Percentiles rank a stretch among this genome's conserved stretches.
Evolutionary conservation across 2,888 invertebrate species (phyloP).

Genomic region (Euclidia mi): DNA sequence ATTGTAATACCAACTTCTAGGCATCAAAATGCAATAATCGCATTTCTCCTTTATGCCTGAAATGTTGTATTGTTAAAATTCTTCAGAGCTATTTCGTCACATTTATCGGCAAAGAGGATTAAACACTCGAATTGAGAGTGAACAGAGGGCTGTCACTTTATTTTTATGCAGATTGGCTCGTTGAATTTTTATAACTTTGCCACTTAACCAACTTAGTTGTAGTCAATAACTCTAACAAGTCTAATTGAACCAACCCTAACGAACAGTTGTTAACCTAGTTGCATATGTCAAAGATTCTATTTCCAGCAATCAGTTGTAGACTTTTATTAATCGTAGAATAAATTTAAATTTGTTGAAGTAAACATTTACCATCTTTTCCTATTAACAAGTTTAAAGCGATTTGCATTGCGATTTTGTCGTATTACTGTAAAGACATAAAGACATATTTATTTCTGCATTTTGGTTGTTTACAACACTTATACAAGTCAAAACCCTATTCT

Average conservation of each 20-base stretch:
- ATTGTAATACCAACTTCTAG: not conserved
- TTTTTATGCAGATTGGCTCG: constrained; percentile 77
- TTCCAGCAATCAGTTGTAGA: constrained; percentile 34
- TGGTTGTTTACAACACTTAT: no score
- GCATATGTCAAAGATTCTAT: constrained; percentile 46
- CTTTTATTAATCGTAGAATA: no score
- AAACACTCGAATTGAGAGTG: constrained; percentile 57
- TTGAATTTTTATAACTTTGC: constrained; percentile 66
- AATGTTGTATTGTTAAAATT: constrained; percentile 17
- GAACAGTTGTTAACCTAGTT: constrained; percentile 65
- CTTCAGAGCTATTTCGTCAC: constrained; percentile 46
- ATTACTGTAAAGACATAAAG: no score
- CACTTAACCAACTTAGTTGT: constrained; percentile 67
- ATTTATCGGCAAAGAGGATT: constrained; percentile 64
- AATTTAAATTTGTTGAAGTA: no score
- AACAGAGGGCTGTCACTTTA: constrained; percentile 65
- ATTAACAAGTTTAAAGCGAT: no score
- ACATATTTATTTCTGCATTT: no score
- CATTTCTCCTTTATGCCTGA: not conserved
- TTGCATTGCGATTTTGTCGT: no score
- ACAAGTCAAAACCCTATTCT: no score
- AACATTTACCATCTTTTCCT: no score
- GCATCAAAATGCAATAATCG: no score
- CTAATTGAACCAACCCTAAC: constrained; percentile 66
- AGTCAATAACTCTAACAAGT: constrained; percentile 59